A percentile compares a stretch with the other conserved stretches of the same genome.
Conservation (phyloP, 2,797 vertebrate genomes). For the Cichlasoma orientale region DNA sequence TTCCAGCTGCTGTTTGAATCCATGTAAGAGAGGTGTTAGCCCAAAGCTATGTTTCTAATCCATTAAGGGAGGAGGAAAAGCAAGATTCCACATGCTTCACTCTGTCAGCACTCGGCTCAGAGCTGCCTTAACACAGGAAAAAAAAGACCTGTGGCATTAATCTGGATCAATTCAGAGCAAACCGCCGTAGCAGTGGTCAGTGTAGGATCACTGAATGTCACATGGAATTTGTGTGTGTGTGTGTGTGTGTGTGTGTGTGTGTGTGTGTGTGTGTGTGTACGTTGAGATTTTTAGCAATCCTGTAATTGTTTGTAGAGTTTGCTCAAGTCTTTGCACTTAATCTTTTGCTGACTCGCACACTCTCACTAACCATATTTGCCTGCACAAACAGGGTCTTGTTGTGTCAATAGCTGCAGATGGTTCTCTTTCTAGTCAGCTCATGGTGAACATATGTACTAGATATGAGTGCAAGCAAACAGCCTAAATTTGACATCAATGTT, state of each 20-base stretch:
- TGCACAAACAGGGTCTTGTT: slow-evolving; percentile 48
- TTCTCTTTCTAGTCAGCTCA: slow-evolving; percentile 23
- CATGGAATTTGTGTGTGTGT: slow-evolving; percentile 5
- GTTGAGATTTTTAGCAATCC: slow-evolving; percentile 4
- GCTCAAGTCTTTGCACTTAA: slow-evolving; percentile 18
- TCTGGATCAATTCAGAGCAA: neutral
- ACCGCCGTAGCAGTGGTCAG: neutral
- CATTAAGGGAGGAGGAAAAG: slow-evolving; percentile 30
- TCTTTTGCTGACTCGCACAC: slow-evolving; percentile 7
- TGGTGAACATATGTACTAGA: slow-evolving; percentile 1
- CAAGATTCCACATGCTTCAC: slow-evolving; percentile 67
- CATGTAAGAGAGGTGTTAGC: slow-evolving; percentile 22
- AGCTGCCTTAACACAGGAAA: slow-evolving; percentile 13
- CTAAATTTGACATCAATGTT: neutral
- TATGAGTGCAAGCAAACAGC: neutral
- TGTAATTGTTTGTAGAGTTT: slow-evolving; percentile 11
- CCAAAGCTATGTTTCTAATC: slow-evolving; percentile 51
- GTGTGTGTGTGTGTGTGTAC: neutral
- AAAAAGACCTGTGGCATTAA: slow-evolving; percentile 31
- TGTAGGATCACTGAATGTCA: neutral
- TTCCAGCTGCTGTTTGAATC: slow-evolving; percentile 23
- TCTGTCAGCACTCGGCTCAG: slow-evolving; percentile 35
- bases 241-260: slow-evolving; percentile 9
- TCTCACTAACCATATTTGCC: slow-evolving; percentile 35
- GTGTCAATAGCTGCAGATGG: slow-evolving; percentile 58